These are phyloP conservation scores for Squalus acanthias DNA, from an alignment of 2,797 vertebrate genomes.

Conservation along the genomic window DNA sequence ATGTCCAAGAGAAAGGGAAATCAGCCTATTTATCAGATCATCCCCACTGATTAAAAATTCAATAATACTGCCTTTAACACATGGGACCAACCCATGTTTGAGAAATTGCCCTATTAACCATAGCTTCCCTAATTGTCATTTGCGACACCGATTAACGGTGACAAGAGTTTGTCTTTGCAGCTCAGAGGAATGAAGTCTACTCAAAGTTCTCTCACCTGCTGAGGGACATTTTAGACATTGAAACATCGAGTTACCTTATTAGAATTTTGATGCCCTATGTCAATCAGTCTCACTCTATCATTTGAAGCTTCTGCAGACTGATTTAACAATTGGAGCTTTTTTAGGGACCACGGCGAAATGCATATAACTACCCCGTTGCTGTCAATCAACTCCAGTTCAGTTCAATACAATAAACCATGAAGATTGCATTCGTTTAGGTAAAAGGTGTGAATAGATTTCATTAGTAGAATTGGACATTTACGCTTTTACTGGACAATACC, in stretches of 20 bases:
- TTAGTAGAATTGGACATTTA: not conserved
- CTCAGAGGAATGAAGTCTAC: not conserved
- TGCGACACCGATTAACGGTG: not conserved
- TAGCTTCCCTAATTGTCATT: not conserved
- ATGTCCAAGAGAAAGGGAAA: not conserved
- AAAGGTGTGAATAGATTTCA: not conserved
- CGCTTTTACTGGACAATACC: no score
- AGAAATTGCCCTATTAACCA: not conserved
- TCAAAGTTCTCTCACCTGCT: not conserved
- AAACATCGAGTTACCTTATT: not conserved
- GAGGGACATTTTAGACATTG: not conserved
- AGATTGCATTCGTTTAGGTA: not conserved
- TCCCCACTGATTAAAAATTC: not conserved
- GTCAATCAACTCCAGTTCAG: not conserved
- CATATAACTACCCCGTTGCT: not conserved
- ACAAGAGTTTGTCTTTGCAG: not conserved
- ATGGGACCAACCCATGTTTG: not conserved
- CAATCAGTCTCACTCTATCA: not conserved
- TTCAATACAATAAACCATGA: not conserved
- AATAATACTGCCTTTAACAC: not conserved
- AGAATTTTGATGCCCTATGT: not conserved
- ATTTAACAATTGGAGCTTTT: not conserved
- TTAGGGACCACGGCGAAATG: not conserved
- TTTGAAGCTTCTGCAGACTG: not conserved
- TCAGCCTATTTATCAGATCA: not conserved